Conservation (phyloP, 2,888 invertebrate genomes). For the Margaritifera margaritifera region DNA sequence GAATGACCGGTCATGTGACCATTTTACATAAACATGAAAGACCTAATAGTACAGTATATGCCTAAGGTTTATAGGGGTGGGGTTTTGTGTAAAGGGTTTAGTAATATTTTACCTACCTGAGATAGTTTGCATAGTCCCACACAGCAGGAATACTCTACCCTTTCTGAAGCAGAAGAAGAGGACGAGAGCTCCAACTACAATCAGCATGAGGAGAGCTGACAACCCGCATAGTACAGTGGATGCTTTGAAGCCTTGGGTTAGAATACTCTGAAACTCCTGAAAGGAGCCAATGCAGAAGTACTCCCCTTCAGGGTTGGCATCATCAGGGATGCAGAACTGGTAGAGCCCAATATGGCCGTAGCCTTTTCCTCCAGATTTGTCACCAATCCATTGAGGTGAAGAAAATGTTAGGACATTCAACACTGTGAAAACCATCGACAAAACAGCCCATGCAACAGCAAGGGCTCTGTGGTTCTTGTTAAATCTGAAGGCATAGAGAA, state of each 20-base stretch:
- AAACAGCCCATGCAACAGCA: constrained; percentile 96
- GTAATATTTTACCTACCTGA: constrained; percentile 81
- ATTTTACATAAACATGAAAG: too few species aligned
- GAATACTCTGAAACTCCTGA: constrained; percentile 80
- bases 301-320: constrained; percentile 7
- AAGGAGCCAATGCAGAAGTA: constrained; percentile 83
- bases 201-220: constrained; percentile 85
- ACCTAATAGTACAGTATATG: too few species aligned
- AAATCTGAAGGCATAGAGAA: constrained; percentile 58
- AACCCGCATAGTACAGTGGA: constrained; percentile 91
- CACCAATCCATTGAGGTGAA: constrained; percentile 80
- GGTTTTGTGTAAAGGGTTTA: too few species aligned
- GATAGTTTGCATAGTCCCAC: constrained; percentile 93
- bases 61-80: too few species aligned
- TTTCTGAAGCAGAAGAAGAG: constrained; percentile 94
- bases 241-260: constrained; percentile 86
- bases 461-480: constrained; percentile 80
- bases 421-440: constrained; percentile 96
- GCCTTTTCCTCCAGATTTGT: constrained; percentile 73
- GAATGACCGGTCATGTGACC: too few species aligned
- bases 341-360: constrained; percentile 94
- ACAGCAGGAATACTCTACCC: constrained; percentile 91
- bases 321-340: constrained; percentile 80
- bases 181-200: constrained; percentile 89
- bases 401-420: constrained; percentile 94